A percentile compares a stretch with the other conserved stretches of the same genome.
These are phyloP conservation scores for Batillaria attramentaria DNA, from an alignment of 1,140 invertebrate species.

Conservation along the genomic window DNA sequence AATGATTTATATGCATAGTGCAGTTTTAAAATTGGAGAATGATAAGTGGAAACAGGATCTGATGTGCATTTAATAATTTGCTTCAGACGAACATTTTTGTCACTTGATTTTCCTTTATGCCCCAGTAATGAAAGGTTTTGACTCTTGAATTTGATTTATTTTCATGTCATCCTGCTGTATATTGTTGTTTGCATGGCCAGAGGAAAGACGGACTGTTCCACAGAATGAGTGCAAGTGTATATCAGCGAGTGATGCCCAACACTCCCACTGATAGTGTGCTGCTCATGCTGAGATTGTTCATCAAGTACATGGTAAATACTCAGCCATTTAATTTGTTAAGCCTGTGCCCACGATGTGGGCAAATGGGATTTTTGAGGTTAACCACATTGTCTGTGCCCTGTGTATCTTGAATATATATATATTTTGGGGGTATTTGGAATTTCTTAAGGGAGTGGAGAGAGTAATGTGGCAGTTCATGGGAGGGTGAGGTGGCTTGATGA, in stretches of 20 bases:
- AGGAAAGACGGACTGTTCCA: constrained; percentile 49
- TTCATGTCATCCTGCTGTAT: background rate
- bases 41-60: background rate
- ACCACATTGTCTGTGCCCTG: no score
- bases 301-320: constrained; percentile 40
- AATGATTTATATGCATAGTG: background rate
- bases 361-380: no score
- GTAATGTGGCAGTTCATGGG: no score
- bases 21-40: background rate
- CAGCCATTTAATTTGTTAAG: background rate
- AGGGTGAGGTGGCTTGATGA: no score
- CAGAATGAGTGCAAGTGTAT: constrained; percentile 50
- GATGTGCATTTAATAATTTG: background rate
- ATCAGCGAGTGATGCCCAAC: constrained; percentile 42
- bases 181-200: constrained; percentile 32
- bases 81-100: background rate
- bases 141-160: background rate
- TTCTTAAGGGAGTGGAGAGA: no score
- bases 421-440: no score
- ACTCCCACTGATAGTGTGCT: constrained; percentile 51
- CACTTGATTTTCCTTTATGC: background rate
- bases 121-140: background rate
- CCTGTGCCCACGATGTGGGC: no score
- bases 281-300: constrained; percentile 46
- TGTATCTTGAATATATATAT: no score